Percentiles rank a stretch among this genome's conserved stretches.
phyloP scores from a whole-genome alignment of 2,888 invertebrate genomes.

The Acrobasis suavella region DNA sequence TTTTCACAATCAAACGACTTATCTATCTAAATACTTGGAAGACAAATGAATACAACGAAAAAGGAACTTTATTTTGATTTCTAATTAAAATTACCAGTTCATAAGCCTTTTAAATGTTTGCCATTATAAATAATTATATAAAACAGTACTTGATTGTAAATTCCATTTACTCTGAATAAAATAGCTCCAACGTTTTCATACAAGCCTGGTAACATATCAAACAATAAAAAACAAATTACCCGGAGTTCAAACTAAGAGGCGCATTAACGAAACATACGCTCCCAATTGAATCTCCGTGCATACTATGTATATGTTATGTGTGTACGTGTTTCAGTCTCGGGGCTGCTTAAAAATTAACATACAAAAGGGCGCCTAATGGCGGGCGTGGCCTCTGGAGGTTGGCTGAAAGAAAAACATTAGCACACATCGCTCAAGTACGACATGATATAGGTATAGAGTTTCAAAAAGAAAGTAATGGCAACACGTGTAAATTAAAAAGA shows the following conservation, averaged over 20 bases:
- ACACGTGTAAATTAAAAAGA: neutral
- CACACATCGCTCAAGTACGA: constrained; percentile 3
- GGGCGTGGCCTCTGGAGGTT: constrained; percentile 5
- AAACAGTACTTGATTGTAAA: no score
- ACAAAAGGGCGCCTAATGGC: constrained; percentile 21
- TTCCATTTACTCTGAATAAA: no score
- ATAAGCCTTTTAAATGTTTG: no score
- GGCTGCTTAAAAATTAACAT: constrained; percentile 23
- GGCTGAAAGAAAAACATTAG: constrained; percentile 9
- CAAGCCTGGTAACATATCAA: neutral
- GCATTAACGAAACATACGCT: constrained; percentile 14
- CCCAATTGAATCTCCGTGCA: constrained; percentile 10
- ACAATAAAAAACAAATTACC: constrained; percentile 8
- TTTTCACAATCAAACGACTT: no score
- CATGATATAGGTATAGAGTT: neutral
- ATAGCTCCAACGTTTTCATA: no score
- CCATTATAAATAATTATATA: no score
- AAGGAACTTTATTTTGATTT: no score
- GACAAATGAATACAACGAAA: no score
- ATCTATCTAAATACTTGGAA: no score
- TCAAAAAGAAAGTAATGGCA: neutral
- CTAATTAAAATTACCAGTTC: no score
- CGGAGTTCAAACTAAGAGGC: constrained; percentile 3
- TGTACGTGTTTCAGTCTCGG: constrained; percentile 1
- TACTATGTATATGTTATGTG: neutral